phyloP scores from a whole-genome alignment of 2,888 invertebrate species.

The Tinea pellionella region DNA sequence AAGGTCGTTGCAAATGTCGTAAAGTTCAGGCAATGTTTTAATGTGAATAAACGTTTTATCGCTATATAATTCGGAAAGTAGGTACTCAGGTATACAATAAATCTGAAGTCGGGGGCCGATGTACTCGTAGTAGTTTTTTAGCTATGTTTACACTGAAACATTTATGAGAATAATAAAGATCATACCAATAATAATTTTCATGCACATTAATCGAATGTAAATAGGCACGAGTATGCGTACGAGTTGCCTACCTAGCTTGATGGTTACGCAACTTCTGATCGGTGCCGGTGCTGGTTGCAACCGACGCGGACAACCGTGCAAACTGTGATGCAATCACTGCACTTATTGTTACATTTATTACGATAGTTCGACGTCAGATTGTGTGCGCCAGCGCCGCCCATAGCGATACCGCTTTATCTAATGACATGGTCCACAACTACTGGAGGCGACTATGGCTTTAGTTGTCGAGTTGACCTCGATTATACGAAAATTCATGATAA shows the following conservation, averaged over 20 bases:
- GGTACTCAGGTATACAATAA: no score
- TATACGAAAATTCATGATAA: not conserved
- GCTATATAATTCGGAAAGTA: not conserved
- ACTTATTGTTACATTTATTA: conserved; percentile 14
- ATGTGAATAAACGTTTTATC: not conserved
- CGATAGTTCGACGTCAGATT: conserved; percentile 17
- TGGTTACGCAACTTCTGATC: not conserved
- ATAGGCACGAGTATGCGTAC: not conserved
- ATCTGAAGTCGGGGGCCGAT: no score
- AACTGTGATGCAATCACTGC: conserved; percentile 8
- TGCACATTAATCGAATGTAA: not conserved
- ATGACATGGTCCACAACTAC: not conserved
- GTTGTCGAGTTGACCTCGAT: not conserved
- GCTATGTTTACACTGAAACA: no score
- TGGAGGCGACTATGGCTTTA: not conserved
- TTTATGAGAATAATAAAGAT: no score
- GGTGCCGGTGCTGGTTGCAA: not conserved
- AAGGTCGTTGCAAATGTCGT: not conserved
- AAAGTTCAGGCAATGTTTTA: not conserved
- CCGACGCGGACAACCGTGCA: not conserved
- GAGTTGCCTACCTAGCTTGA: not conserved
- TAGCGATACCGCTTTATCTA: not conserved
- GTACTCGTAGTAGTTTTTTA: no score
- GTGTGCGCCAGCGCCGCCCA: conserved; percentile 7
- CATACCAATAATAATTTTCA: not conserved